Evolutionary conservation across 2,888 invertebrate genomes (phyloP).

Genomic region (Apodemia zela): DNA sequence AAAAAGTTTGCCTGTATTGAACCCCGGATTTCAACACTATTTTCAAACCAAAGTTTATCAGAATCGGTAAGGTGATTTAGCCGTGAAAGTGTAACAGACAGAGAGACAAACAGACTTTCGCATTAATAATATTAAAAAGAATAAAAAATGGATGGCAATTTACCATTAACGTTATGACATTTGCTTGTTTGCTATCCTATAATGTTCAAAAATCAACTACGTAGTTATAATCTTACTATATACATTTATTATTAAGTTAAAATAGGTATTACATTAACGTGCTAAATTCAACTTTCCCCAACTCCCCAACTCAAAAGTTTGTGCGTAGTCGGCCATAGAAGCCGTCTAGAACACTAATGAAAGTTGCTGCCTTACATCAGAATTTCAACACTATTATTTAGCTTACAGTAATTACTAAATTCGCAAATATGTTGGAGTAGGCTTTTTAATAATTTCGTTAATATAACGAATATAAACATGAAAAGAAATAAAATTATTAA

Average conservation of each 20-base stretch:
- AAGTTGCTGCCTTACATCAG: conserved; percentile 7
- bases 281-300: conserved; percentile 1
- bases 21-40: too few species aligned
- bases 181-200: not conserved
- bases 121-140: too few species aligned
- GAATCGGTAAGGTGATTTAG: too few species aligned
- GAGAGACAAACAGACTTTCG: too few species aligned
- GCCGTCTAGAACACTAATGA: conserved; percentile 7
- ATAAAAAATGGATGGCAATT: too few species aligned
- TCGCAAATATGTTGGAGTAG: not conserved
- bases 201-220: too few species aligned
- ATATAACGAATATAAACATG: not conserved
- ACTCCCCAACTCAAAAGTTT: conserved; percentile 5
- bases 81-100: too few species aligned
- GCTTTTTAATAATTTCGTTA: not conserved
- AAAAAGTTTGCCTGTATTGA: too few species aligned
- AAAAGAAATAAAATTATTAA: not conserved
- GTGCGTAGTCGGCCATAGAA: conserved; percentile 6
- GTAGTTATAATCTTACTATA: too few species aligned
- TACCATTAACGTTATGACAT: not conserved
- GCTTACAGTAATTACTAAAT: conserved; percentile 1
- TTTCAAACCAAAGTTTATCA: too few species aligned
- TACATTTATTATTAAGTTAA: not conserved
- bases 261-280: conserved; percentile 1
- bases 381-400: conserved; percentile 3